phyloP scores from a whole-genome alignment of 2,797 vertebrate genomes.

The Hemitrygon akajei region DNA sequence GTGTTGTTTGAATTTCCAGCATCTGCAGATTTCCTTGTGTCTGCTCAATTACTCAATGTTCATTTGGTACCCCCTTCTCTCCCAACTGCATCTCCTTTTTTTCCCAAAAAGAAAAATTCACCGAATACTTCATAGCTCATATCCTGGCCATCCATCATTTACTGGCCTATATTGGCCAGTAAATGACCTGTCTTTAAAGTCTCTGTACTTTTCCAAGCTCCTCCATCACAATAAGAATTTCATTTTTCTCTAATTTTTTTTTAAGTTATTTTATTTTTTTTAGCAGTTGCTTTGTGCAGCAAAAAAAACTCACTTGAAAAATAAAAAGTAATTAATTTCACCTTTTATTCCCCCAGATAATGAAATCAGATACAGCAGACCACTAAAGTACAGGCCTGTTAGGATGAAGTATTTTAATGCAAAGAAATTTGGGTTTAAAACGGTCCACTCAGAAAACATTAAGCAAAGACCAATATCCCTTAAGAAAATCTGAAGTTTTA shows the following conservation, averaged over 20 bases:
- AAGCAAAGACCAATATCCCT: constrained; percentile 9
- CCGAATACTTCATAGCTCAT: not conserved
- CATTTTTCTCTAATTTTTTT: not conserved
- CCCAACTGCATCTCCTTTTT: not conserved
- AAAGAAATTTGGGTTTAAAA: not conserved
- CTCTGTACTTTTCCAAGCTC: not conserved
- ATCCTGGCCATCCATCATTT: not conserved
- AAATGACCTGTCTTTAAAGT: not conserved
- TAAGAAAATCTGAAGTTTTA: not conserved
- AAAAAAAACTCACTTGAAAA: not conserved
- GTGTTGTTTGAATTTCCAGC: too few species aligned
- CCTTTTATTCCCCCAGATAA: not conserved
- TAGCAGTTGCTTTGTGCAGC: not conserved
- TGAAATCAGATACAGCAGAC: not conserved
- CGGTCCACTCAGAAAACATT: not conserved
- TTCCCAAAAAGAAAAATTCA: not conserved
- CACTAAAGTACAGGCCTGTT: not conserved
- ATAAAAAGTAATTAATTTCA: not conserved
- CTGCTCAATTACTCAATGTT: not conserved
- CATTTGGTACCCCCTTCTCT: not conserved
- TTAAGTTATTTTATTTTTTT: not conserved
- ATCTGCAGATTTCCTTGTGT: too few species aligned
- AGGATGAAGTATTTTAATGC: not conserved
- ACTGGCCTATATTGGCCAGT: not conserved
- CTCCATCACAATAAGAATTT: not conserved